Evolutionary conservation across 2,113 vertebrate species (phyloP), one percentile per base, ranked within the genome.

Genomic region (Oenanthe oenanthe): DNA sequence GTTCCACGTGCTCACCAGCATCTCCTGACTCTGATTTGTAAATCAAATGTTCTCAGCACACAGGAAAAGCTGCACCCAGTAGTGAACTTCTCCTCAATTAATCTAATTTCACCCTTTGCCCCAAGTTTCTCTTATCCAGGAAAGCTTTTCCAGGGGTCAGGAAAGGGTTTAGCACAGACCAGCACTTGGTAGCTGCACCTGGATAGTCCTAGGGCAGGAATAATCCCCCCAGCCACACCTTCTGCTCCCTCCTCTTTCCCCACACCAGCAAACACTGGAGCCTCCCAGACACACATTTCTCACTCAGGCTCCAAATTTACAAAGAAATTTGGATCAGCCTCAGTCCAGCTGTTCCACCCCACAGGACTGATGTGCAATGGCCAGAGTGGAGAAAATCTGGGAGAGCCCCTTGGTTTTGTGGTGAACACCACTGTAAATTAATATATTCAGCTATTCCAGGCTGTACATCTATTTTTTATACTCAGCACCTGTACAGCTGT

Each of bases 61-160:
- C 0, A 19, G 22, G 21, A 13, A 76, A 70, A 62, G 36, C 1
- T 3, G 13, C n/a, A 36, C 3, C 13, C 2, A 0, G 19, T 0
- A 9, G 3, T 5, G 10, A 16, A 17, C 45, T 66, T 31, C 15
- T 36, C 57, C 43, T 36, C 12, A 7, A 9, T 45, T 34, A 47
- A 48, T 50, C 21, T 16, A 16, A 29, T 80, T 58, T 68, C 26
- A 43, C 40, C 7, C 14, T 75, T 54, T 74, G 5, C 34, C 76
- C 26, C 28, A 21, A 54, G 51, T 15, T 21, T 28, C 38, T 48
- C 47, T 0, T 1, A 19, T 16, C 32, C 50, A 65, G 60, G 3
- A 36, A 43, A 54, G 5, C 7, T 50, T 32, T n/a, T 26, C 32
- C 26, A 25, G 54, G 70, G 19, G 7, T 1, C 12, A 19, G 42